phyloP scores from a whole-genome alignment of 2,113 vertebrate species.

The Boulengerochromis microlepis region DNA sequence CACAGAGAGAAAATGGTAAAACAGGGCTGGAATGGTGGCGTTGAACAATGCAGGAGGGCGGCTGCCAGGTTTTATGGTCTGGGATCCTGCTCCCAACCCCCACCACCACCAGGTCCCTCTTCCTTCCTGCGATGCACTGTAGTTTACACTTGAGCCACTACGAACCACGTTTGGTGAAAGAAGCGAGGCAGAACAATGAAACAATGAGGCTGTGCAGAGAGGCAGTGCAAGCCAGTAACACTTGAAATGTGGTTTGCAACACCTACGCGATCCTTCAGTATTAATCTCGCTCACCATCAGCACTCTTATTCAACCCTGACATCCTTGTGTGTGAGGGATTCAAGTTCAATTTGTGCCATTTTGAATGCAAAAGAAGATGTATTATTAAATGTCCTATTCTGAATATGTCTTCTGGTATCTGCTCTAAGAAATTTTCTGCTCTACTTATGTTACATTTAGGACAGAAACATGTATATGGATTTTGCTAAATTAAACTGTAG shows the following conservation, averaged over 20 bases:
- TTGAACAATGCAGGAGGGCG: conserved; percentile 72
- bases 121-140: conserved; percentile 77
- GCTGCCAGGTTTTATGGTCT: conserved; percentile 70
- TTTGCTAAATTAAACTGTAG: background rate
- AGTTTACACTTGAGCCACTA: conserved; percentile 72
- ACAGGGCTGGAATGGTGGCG: conserved; percentile 49
- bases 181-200: conserved; percentile 67
- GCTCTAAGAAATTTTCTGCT: background rate
- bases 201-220: conserved; percentile 52
- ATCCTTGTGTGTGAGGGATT: background rate
- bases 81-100: conserved; percentile 67
- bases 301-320: background rate
- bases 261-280: conserved; percentile 2
- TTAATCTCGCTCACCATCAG: background rate
- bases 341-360: background rate
- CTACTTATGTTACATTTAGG: background rate
- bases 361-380: background rate
- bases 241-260: conserved; percentile 17
- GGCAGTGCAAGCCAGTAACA: background rate
- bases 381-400: background rate
- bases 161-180: conserved; percentile 45
- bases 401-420: background rate
- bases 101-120: conserved; percentile 61
- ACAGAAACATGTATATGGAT: background rate
- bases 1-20: conserved; percentile 57